Conservation (phyloP, 2,888 invertebrate species). For the Melinaea marsaeus region DNA sequence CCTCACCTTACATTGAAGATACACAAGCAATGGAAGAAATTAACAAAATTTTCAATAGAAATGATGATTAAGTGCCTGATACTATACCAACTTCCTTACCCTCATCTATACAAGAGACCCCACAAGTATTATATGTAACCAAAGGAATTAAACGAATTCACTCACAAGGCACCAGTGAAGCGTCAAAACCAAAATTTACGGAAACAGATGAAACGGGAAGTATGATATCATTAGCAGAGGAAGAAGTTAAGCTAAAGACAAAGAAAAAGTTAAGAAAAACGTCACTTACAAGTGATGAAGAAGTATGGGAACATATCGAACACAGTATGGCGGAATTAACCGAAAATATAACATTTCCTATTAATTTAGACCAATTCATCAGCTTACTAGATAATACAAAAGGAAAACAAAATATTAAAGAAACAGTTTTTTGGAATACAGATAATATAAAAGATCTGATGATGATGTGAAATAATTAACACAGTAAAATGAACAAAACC, state of each 20-base stretch:
- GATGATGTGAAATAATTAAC: slow-evolving; percentile 10
- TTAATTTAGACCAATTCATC: slow-evolving; percentile 24
- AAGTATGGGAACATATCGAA: slow-evolving; percentile 23
- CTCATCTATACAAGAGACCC: no score
- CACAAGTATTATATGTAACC: neutral
- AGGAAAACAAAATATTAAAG: slow-evolving; percentile 23
- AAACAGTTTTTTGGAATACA: slow-evolving; percentile 12
- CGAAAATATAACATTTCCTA: slow-evolving; percentile 11
- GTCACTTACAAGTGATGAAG: slow-evolving; percentile 16
- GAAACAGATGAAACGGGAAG: slow-evolving; percentile 11
- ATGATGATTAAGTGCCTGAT: no score
- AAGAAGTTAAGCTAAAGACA: neutral
- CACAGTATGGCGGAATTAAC: slow-evolving; percentile 10
- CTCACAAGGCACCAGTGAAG: slow-evolving; percentile 10
- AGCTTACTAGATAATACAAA: slow-evolving; percentile 22
- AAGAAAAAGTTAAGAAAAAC: slow-evolving; percentile 17
- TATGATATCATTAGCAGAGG: slow-evolving; percentile 5
- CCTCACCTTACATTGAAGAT: no score
- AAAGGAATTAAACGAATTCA: slow-evolving; percentile 14
- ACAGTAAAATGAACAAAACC: slow-evolving; percentile 15
- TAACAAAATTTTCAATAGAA: no score
- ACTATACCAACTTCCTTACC: no score
- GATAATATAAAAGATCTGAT: slow-evolving; percentile 12
- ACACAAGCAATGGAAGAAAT: no score
- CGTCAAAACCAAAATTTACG: neutral